Evolutionary conservation across 2,797 vertebrate species (phyloP), one percentile per base, ranked within the genome.

Genomic region (Chelmon rostratus): DNA sequence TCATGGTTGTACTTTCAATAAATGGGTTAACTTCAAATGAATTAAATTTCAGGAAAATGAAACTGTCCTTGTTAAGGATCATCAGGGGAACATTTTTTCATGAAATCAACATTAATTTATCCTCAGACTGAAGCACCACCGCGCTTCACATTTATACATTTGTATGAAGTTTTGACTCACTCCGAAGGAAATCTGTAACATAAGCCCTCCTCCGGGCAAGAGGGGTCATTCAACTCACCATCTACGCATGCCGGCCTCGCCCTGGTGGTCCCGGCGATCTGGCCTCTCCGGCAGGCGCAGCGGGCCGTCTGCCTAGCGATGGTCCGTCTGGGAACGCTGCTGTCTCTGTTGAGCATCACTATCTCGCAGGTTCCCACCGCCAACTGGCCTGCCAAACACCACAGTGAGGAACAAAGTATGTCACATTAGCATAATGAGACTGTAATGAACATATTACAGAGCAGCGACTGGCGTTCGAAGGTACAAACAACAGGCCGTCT

Each of bases 281-380:
- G 96, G 82, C 96, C 96, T 92, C 96, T 95, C 81, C 95, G 85
- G 89, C 96, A 97, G 86, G 96, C 96, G 54, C 96, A 97, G 74
- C 96, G 95, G 59, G 96, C 96, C 0, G 96, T 97, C 94, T 97
- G 96, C 85, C 96, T 92, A 59, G 96, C 96, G 12, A 97, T 96
- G 88, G 95, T 97, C 72, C 96, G 94, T 57, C 95, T 92, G 64
- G 96, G 96, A 82, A 97, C 92, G 80, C 95, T 96, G 91, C 95
- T 96, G 93, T 97, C 96, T 92, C 96, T 94, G 91, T 97, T 96
- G 85, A 97, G 92, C 90, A 96, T 96, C 90, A 96, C 96, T 59
- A 97, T 96, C 91, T 97, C 96, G 62, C 96, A 97, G 82, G 95
- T 96, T 81, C 96, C 96, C 82, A 97, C 96, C 59, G 93, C 94